Evolutionary conservation across 2,888 invertebrate species (phyloP).

Genomic region (Leucophenga montana): DNA sequence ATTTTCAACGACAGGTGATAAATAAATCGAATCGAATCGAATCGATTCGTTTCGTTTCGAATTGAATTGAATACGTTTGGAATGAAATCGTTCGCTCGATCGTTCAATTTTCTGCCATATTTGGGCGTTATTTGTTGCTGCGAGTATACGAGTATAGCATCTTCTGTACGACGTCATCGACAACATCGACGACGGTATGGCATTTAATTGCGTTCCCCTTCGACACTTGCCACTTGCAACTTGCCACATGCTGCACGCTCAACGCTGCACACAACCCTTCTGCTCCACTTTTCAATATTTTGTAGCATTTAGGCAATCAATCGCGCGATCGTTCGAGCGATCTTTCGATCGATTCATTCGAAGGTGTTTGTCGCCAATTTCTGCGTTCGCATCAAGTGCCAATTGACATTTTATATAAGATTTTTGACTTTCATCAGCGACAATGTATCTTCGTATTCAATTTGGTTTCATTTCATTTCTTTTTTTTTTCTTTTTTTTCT

Average conservation of each 20-base stretch:
- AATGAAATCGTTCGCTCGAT: slow-evolving; percentile 44
- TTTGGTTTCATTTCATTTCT: too few species aligned
- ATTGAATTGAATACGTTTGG: slow-evolving; percentile 28
- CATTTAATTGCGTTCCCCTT: slow-evolving; percentile 16
- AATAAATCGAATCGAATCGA: slow-evolving; percentile 71
- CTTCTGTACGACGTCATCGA: not conserved
- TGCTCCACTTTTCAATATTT: not conserved
- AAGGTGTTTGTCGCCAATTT: slow-evolving; percentile 42
- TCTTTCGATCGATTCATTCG: not conserved
- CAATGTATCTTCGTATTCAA: not conserved
- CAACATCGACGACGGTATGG: slow-evolving; percentile 5
- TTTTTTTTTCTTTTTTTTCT: slow-evolving; percentile 55
- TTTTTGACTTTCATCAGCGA: slow-evolving; percentile 61
- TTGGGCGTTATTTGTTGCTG: slow-evolving; percentile 63
- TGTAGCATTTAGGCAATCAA: slow-evolving; percentile 5
- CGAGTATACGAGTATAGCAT: too few species aligned
- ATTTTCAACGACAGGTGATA: slow-evolving; percentile 72
- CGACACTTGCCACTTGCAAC: slow-evolving; percentile 24
- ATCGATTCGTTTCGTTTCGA: slow-evolving; percentile 57
- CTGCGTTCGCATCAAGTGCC: slow-evolving; percentile 34
- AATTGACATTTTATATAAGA: slow-evolving; percentile 61
- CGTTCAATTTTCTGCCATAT: slow-evolving; percentile 59
- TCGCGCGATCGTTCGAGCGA: too few species aligned
- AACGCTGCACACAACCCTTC: slow-evolving; percentile 6
- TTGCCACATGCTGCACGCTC: slow-evolving; percentile 15